Conservation (phyloP, 2,797 vertebrate genomes). For the Falco novaeseelandiae region DNA sequence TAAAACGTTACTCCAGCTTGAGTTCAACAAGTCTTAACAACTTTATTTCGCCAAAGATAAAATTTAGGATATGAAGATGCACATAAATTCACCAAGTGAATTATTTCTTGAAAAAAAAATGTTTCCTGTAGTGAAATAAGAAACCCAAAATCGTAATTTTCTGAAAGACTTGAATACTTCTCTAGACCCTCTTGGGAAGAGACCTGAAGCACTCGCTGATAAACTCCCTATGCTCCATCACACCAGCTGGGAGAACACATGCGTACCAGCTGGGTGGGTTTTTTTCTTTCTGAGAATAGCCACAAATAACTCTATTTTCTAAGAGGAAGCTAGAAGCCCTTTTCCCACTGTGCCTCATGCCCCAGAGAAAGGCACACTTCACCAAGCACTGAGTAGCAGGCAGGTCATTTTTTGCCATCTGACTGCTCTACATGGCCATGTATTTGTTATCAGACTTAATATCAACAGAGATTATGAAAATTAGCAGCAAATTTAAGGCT, state of each 20-base stretch:
- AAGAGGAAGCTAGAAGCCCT: neutral
- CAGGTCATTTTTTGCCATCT: neutral
- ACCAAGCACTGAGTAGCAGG: neutral
- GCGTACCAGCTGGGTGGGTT: neutral
- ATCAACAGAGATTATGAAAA: neutral
- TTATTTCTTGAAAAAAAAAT: neutral
- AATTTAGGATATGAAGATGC: neutral
- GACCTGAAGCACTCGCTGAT: neutral
- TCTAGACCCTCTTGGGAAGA: neutral
- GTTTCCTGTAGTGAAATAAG: neutral
- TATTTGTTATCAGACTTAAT: neutral
- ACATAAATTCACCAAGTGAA: neutral
- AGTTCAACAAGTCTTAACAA: neutral
- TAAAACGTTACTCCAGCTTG: neutral
- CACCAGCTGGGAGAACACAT: neutral
- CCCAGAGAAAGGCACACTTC: neutral
- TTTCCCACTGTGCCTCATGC: neutral
- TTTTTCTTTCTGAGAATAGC: neutral
- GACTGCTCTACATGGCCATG: neutral
- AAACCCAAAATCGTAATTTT: neutral
- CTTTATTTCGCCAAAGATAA: constrained; percentile 14
- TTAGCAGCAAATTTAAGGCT: neutral
- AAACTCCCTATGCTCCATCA: neutral
- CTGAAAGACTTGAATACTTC: neutral
- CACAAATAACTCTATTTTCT: neutral